A percentile compares a stretch with the other conserved stretches of the same genome.
These are phyloP conservation scores for Polypterus senegalus DNA, from an alignment of 2,113 vertebrate genomes.

Conservation along the genomic window DNA sequence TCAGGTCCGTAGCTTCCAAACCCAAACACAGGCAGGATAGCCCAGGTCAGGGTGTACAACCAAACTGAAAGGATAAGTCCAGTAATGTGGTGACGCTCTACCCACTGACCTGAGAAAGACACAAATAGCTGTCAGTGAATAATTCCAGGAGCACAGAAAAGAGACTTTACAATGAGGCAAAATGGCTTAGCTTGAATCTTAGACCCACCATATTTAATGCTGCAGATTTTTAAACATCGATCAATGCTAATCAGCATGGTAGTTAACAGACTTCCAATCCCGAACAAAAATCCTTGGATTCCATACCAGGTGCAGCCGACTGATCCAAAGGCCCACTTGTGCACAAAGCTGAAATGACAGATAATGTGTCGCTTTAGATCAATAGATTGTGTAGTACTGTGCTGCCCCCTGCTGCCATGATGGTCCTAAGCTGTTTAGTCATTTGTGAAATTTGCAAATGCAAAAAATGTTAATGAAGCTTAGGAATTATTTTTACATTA, in stretches of 20 bases:
- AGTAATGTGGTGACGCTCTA: slow-evolving; percentile 25
- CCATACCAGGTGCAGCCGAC: slow-evolving; percentile 32
- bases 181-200: too few relatives aligned
- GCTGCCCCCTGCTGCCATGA: too few relatives aligned
- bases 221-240: slow-evolving; percentile 41
- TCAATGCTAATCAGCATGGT: slow-evolving; percentile 39
- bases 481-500: too few relatives aligned
- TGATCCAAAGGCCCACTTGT: slow-evolving; percentile 37
- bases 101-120: slow-evolving; percentile 29
- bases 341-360: background rate
- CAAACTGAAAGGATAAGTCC: slow-evolving; percentile 24
- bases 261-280: slow-evolving; percentile 36
- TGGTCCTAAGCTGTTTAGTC: too few relatives aligned
- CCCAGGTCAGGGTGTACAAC: slow-evolving; percentile 31
- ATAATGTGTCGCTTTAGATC: too few relatives aligned
- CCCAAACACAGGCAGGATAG: slow-evolving; percentile 24
- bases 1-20: slow-evolving; percentile 38
- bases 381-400: too few relatives aligned
- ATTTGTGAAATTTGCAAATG: too few relatives aligned
- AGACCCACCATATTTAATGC: slow-evolving; percentile 27
- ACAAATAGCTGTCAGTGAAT: background rate
- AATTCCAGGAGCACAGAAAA: background rate
- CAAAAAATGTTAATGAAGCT: too few relatives aligned
- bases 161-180: background rate
- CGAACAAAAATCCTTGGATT: slow-evolving; percentile 37